Evolutionary conservation across 2,113 vertebrate species (phyloP).

Genomic region (Brachypodius melanocephalos): DNA sequence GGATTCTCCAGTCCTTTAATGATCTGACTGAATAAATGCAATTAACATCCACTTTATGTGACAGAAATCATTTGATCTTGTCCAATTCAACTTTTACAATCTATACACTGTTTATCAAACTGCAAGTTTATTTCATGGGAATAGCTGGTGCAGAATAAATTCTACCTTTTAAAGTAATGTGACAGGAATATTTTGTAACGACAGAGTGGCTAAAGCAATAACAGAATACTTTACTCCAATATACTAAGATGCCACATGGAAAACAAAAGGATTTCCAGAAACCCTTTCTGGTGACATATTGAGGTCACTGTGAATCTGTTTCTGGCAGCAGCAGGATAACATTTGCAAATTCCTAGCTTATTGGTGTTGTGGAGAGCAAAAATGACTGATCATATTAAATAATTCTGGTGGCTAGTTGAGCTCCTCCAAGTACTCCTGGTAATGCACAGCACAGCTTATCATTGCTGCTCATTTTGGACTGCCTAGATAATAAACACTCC

Average conservation of each 20-base stretch:
- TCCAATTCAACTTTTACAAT: neutral
- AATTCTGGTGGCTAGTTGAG: neutral
- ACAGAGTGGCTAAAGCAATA: neutral
- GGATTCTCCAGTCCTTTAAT: neutral
- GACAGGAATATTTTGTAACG: neutral
- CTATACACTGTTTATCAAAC: neutral
- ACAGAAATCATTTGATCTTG: neutral
- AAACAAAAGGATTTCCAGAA: slow-evolving; percentile 26
- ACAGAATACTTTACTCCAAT: neutral
- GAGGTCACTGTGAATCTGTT: slow-evolving; percentile 13
- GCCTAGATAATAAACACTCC: neutral
- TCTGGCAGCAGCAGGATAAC: neutral
- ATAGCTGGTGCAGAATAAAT: neutral
- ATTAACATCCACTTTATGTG: neutral
- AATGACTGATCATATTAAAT: neutral
- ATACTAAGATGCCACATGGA: neutral
- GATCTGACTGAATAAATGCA: neutral
- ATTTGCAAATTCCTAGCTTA: neutral
- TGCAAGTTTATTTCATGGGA: neutral
- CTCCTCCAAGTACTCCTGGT: neutral
- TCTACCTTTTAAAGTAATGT: neutral
- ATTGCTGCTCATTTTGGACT: neutral
- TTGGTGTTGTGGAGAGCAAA: neutral
- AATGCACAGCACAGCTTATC: neutral
- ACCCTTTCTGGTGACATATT: slow-evolving; percentile 10